A percentile compares a stretch with the other conserved stretches of the same genome.
Conservation (phyloP, 2,888 invertebrate species). For the Apotomis capreana region DNA sequence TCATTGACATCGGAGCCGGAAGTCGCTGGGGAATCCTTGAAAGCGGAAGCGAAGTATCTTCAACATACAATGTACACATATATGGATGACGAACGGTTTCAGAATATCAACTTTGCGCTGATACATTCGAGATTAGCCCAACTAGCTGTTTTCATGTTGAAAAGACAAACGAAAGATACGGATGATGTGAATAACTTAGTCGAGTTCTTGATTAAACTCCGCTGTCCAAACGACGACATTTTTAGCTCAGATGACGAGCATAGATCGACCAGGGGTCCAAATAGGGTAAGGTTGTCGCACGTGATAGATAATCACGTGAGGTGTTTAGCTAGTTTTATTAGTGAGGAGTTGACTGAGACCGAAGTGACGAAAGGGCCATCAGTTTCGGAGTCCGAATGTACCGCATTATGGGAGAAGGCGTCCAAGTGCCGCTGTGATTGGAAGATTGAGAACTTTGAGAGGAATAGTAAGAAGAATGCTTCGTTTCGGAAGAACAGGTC, state of each 20-base stretch:
- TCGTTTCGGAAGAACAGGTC: slow-evolving; percentile 82
- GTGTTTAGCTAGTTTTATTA: slow-evolving; percentile 74
- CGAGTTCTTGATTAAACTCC: slow-evolving; percentile 69
- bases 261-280: slow-evolving; percentile 63
- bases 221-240: slow-evolving; percentile 79
- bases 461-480: slow-evolving; percentile 79
- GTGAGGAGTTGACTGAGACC: slow-evolving; percentile 68
- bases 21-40: slow-evolving; percentile 83
- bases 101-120: slow-evolving; percentile 85
- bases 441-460: slow-evolving; percentile 79
- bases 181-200: slow-evolving; percentile 71
- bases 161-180: slow-evolving; percentile 69
- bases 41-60: slow-evolving; percentile 86
- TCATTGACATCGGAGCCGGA: slow-evolving; percentile 82
- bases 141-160: slow-evolving; percentile 84
- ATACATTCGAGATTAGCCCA: slow-evolving; percentile 87
- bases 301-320: slow-evolving; percentile 71
- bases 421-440: slow-evolving; percentile 85
- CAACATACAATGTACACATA: slow-evolving; percentile 87
- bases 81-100: slow-evolving; percentile 86
- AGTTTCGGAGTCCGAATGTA: slow-evolving; percentile 83
- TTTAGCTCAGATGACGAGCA: slow-evolving; percentile 84
- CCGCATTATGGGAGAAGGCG: slow-evolving; percentile 82
- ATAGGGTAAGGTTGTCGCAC: slow-evolving; percentile 62
- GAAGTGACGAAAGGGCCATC: slow-evolving; percentile 74